Percentiles rank a stretch among this genome's conserved stretches.
Conservation (phyloP, 2,888 invertebrate species). For the Drosophila sordidula region DNA sequence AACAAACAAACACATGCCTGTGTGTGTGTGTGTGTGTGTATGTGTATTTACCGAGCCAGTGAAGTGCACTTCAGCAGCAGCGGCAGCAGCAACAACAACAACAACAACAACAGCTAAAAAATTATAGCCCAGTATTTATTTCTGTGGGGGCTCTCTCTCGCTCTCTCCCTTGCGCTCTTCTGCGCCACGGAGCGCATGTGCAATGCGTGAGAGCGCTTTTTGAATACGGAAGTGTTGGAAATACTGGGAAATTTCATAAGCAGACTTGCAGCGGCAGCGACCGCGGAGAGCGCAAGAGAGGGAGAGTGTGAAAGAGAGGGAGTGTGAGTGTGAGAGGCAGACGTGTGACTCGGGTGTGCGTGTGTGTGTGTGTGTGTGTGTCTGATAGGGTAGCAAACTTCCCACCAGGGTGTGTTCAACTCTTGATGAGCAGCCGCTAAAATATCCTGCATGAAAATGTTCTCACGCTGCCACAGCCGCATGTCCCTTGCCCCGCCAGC, state of each 20-base stretch:
- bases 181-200: slow-evolving; percentile 51
- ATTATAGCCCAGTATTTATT: slow-evolving; percentile 66
- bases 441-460: slow-evolving; percentile 78
- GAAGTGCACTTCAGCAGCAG: slow-evolving; percentile 67
- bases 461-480: slow-evolving; percentile 72
- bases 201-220: slow-evolving; percentile 33
- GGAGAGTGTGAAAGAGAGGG: slow-evolving; percentile 2
- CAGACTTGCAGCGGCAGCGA: slow-evolving; percentile 21
- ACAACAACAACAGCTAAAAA: slow-evolving; percentile 36
- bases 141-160: neutral
- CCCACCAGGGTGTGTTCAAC: slow-evolving; percentile 81
- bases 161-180: slow-evolving; percentile 13
- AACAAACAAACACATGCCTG: slow-evolving; percentile 1
- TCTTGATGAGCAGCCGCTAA: slow-evolving; percentile 74
- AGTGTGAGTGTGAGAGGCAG: slow-evolving; percentile 3
- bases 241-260: slow-evolving; percentile 76
- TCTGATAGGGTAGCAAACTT: slow-evolving; percentile 73
- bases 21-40: neutral
- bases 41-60: slow-evolving; percentile 58
- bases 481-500: slow-evolving; percentile 11
- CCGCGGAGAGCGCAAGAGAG: slow-evolving; percentile 8
- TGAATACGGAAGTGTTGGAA: slow-evolving; percentile 65
- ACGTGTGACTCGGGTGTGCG: slow-evolving; percentile 6
- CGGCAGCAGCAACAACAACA: slow-evolving; percentile 32
- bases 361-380: slow-evolving; percentile 25